These are phyloP conservation scores for Stenotaenia linearis DNA, from an alignment of 2,888 invertebrate species.

Conservation along the genomic window DNA sequence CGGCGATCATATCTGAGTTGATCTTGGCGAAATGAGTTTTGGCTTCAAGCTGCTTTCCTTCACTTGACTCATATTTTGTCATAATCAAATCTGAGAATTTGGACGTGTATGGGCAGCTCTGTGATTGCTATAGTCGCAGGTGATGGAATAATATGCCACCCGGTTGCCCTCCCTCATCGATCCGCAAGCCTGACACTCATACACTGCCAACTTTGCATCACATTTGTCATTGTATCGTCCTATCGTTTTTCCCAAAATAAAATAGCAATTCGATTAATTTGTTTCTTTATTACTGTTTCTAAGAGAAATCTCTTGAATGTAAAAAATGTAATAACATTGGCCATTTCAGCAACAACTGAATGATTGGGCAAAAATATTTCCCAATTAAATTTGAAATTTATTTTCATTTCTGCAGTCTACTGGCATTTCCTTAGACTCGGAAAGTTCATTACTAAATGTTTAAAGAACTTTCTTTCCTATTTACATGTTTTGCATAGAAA, in stretches of 20 bases:
- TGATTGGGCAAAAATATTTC: no score
- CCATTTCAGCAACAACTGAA: no score
- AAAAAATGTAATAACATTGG: no score
- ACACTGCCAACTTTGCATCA: neutral
- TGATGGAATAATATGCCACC: conserved; percentile 19
- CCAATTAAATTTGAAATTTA: no score
- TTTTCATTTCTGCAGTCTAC: no score
- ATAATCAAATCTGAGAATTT: conserved; percentile 10
- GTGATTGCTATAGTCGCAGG: neutral
- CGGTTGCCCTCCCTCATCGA: neutral
- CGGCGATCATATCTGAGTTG: conserved; percentile 13
- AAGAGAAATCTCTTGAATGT: no score
- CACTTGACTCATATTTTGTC: conserved; percentile 22
- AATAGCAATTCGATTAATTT: no score
- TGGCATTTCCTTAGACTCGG: no score
- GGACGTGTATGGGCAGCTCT: neutral
- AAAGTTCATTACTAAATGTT: neutral
- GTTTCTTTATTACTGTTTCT: no score
- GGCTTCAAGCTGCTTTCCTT: conserved; percentile 23
- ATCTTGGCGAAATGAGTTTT: conserved; percentile 22
- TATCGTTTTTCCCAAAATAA: no score
- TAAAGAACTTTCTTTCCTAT: neutral
- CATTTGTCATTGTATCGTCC: neutral
- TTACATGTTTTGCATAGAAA: neutral
- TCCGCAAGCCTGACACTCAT: conserved; percentile 9